Evolutionary conservation across 2,113 vertebrate species (phyloP).

Genomic region (Tamias sibiricus): DNA sequence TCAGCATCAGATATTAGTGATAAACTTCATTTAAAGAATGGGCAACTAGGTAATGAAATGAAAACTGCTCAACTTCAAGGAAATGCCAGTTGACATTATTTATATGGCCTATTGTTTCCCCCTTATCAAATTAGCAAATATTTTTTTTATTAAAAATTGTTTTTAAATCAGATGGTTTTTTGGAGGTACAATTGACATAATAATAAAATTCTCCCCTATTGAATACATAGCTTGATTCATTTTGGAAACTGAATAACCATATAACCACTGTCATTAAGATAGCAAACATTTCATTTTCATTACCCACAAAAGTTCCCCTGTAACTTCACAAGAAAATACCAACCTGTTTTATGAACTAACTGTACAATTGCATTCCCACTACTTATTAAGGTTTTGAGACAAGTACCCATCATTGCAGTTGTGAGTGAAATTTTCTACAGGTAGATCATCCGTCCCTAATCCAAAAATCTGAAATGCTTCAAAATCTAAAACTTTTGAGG

Average conservation of each 20-base stretch:
- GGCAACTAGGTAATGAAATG: not conserved
- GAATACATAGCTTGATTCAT: not conserved
- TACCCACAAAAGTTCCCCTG: not conserved
- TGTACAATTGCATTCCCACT: not conserved
- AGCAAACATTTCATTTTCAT: not conserved
- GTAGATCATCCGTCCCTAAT: not conserved
- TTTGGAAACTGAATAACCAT: not conserved
- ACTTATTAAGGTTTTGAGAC: not conserved
- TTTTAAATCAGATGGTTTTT: not conserved
- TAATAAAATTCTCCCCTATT: not conserved
- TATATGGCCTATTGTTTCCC: not conserved
- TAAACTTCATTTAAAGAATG: constrained; percentile 29
- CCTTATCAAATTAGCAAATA: not conserved
- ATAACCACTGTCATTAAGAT: not conserved
- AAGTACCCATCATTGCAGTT: not conserved
- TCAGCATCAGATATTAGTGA: not conserved
- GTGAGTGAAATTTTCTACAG: not conserved
- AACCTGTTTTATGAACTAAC: not conserved
- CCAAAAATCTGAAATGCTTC: not conserved
- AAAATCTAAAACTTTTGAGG: not conserved
- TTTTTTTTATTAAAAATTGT: constrained; percentile 1
- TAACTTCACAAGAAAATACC: not conserved
- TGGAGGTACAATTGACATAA: not conserved
- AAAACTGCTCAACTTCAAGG: not conserved
- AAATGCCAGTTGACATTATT: not conserved